phyloP scores from a whole-genome alignment of 2,113 vertebrate genomes.

The Desmodus rotundus region DNA sequence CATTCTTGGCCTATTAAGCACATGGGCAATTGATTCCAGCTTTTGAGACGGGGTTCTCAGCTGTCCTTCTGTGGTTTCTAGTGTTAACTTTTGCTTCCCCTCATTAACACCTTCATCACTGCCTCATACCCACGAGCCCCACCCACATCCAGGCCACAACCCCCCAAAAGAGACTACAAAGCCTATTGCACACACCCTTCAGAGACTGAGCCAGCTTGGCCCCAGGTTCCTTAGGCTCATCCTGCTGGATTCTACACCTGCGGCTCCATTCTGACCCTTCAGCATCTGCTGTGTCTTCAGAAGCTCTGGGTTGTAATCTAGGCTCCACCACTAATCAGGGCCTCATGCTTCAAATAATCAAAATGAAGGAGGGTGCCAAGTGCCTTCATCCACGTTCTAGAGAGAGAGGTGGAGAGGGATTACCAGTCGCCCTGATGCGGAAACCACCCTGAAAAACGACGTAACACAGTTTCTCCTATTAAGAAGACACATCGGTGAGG shows the following conservation, averaged over 20 bases:
- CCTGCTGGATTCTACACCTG: rapidly evolving
- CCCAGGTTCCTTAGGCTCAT: not conserved
- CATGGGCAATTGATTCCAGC: not conserved
- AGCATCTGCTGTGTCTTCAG: not conserved
- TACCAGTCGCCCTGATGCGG: not conserved
- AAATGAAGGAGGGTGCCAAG: not conserved
- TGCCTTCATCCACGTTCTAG: not conserved
- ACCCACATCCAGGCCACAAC: not conserved
- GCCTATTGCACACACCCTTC: not conserved
- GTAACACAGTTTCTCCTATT: conserved; percentile 3
- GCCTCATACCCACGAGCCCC: not conserved
- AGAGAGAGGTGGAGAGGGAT: not conserved
- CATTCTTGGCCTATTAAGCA: not conserved
- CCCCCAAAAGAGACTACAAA: not conserved
- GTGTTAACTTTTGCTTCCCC: not conserved
- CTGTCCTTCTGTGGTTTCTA: not conserved
- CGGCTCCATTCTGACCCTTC: not conserved
- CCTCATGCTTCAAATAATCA: not conserved
- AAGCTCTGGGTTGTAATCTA: not conserved
- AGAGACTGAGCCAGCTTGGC: not conserved
- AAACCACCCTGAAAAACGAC: conserved; percentile 4
- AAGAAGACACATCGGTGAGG: not conserved
- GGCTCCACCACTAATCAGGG: not conserved
- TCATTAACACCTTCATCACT: not conserved
- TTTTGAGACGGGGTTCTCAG: not conserved